phyloP scores from a whole-genome alignment of 92 coral and sea anemone genomes.

The Palythoa grandis region DNA sequence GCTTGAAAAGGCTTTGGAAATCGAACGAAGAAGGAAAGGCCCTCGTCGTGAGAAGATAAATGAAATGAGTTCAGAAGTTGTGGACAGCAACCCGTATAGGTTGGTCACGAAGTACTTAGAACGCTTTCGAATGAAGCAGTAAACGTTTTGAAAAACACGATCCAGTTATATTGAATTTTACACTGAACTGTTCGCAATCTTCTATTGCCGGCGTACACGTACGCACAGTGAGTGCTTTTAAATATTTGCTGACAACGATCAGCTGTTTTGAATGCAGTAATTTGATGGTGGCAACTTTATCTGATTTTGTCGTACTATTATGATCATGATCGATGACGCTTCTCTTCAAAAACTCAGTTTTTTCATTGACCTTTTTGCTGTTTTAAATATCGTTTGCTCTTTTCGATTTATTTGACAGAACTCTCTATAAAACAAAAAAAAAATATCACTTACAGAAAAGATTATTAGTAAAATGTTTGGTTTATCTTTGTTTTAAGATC shows the following conservation, averaged over 20 bases:
- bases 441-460: neutral
- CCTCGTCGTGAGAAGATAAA: constrained; percentile 78
- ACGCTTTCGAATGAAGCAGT: neutral
- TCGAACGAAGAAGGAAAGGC: constrained; percentile 74
- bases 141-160: neutral
- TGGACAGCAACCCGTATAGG: constrained; percentile 98
- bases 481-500: neutral
- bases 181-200: too few species aligned
- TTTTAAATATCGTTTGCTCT: neutral
- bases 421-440: neutral
- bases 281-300: too few species aligned
- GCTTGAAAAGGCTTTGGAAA: constrained; percentile 82
- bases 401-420: neutral
- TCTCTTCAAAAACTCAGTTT: neutral
- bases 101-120: constrained; percentile 24
- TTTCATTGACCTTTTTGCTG: neutral
- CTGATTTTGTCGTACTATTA: neutral
- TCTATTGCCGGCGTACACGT: too few species aligned
- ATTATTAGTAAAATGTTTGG: neutral
- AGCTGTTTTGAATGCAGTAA: too few species aligned
- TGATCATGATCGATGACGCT: neutral
- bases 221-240: too few species aligned
- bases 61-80: constrained; percentile 90
- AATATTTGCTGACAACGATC: too few species aligned
- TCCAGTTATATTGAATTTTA: too few species aligned